These are phyloP conservation scores for Allolobophora icterica DNA, from an alignment of 2,888 invertebrate genomes.

Conservation along the genomic window DNA sequence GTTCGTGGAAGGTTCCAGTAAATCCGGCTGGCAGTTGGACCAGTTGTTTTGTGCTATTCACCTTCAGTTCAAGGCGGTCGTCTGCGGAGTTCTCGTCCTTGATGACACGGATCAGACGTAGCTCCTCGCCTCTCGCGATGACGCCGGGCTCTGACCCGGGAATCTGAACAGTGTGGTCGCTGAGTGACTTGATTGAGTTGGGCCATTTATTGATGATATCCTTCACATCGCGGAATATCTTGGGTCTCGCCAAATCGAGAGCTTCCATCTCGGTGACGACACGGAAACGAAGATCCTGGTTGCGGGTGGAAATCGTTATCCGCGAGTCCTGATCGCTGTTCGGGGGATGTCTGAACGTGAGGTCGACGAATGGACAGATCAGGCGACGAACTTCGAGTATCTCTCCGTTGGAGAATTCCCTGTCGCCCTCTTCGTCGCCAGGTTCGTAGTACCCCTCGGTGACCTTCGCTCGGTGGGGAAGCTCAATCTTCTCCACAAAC, in stretches of 20 bases:
- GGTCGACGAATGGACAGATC: constrained; percentile 26
- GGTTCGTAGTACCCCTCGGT: constrained; percentile 31
- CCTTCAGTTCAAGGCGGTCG: not conserved
- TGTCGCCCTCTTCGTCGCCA: constrained; percentile 3
- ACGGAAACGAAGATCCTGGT: not conserved
- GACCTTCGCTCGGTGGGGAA: constrained; percentile 30
- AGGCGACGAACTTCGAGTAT: constrained; percentile 28
- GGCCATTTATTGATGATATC: not conserved
- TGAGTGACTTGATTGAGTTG: not conserved
- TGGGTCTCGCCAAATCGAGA: not conserved
- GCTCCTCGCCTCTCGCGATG: not conserved
- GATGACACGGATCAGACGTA: constrained; percentile 22
- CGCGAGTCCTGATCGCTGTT: not conserved
- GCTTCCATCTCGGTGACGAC: not conserved
- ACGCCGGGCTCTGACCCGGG: not conserved
- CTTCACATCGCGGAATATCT: not conserved
- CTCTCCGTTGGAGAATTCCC: constrained; percentile 35
- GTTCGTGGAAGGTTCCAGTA: not conserved
- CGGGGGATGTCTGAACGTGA: constrained; percentile 12
- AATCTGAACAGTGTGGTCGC: not conserved
- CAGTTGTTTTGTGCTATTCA: not conserved
- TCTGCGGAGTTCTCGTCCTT: not conserved
- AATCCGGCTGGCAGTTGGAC: not conserved
- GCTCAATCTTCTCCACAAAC: not conserved
- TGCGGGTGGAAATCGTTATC: not conserved